phyloP scores from a whole-genome alignment of 2,888 invertebrate species.

The Trachelus stipa region DNA sequence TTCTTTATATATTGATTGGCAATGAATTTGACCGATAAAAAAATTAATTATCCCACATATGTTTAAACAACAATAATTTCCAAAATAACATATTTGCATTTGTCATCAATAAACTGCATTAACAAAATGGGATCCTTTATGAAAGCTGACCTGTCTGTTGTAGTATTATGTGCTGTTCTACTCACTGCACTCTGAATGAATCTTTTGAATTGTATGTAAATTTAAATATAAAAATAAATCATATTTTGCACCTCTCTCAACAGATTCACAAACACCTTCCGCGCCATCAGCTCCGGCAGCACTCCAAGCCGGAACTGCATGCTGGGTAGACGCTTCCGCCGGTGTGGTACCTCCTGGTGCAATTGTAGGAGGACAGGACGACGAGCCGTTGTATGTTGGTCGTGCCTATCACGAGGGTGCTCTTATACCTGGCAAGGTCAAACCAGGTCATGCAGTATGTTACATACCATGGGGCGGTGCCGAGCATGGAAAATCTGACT shows the following conservation, averaged over 20 bases:
- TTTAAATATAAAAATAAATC: neutral
- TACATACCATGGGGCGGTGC: constrained; percentile 84
- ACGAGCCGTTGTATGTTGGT: constrained; percentile 75
- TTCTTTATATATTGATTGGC: too few species aligned
- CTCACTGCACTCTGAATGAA: neutral
- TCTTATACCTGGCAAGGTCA: constrained; percentile 83
- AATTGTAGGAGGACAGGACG: constrained; percentile 77
- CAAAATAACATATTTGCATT: too few species aligned
- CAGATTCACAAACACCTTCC: constrained; percentile 27
- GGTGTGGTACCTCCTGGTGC: constrained; percentile 81
- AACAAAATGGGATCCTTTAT: too few species aligned
- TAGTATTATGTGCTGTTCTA: neutral
- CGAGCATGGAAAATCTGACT: constrained; percentile 76
- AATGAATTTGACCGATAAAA: too few species aligned
- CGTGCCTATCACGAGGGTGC: constrained; percentile 79
- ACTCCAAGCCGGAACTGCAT: constrained; percentile 66
- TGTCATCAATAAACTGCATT: too few species aligned
- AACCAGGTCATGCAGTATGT: constrained; percentile 76
- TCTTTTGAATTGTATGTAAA: neutral
- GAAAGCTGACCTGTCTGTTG: too few species aligned
- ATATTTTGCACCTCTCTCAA: constrained; percentile 3
- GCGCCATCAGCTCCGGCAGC: constrained; percentile 44
- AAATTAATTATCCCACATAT: too few species aligned
- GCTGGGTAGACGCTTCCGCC: constrained; percentile 77
- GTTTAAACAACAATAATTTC: too few species aligned